Conservation (phyloP, 2,888 invertebrate species). For the Philonicus albiceps region DNA sequence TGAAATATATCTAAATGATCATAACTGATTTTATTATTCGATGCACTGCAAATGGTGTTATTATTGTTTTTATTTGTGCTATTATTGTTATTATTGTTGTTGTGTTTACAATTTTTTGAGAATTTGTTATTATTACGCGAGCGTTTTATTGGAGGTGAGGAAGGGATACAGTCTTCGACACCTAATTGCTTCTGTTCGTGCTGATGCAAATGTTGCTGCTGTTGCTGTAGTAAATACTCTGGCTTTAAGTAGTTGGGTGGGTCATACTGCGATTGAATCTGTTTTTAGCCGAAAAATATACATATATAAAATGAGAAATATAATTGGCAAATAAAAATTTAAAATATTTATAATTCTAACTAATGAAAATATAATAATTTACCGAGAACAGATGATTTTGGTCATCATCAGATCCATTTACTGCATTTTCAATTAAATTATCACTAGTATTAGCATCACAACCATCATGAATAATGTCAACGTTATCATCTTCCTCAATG, state of each 20-base stretch:
- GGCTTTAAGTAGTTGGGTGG: conserved; percentile 21
- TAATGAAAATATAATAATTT: conserved; percentile 2
- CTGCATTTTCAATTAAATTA: conserved; percentile 19
- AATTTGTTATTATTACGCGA: conserved; percentile 45
- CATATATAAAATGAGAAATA: background rate
- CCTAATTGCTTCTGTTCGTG: background rate
- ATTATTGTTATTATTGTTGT: conserved; percentile 43
- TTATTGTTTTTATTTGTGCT: conserved; percentile 42
- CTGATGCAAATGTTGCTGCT: conserved; percentile 50
- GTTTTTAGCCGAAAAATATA: background rate
- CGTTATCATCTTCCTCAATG: conserved; percentile 41
- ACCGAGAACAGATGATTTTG: conserved; percentile 42
- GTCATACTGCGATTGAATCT: conserved; percentile 26
- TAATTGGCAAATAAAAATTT: background rate
- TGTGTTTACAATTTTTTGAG: conserved; percentile 46
- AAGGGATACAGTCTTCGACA: conserved; percentile 49
- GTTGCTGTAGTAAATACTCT: conserved; percentile 23
- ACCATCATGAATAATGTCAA: conserved; percentile 37
- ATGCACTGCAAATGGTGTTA: background rate
- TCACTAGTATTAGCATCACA: conserved; percentile 41
- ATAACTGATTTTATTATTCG: conserved; percentile 6
- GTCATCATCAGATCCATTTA: conserved; percentile 38
- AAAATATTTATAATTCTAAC: background rate
- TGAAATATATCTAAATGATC: conserved; percentile 21
- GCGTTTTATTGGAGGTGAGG: conserved; percentile 52